Evolutionary conservation across 1,140 invertebrate genomes (phyloP), one percentile per base, ranked within the genome.

Genomic region (Coptotermes formosanus): DNA sequence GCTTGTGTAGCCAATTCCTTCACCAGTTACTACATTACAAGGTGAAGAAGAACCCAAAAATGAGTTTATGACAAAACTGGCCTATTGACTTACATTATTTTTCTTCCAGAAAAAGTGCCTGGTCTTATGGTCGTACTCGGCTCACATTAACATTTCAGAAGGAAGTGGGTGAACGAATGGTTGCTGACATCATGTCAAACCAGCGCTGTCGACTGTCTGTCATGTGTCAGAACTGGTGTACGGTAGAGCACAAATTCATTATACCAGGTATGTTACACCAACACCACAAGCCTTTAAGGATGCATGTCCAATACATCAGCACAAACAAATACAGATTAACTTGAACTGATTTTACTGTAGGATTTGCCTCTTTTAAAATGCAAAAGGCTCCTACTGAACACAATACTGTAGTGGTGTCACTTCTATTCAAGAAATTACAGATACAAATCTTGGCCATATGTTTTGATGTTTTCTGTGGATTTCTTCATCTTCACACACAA

Each of bases 71-170:
- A 84, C 9, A 85, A 0, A 23, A 64, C 25, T 81, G 23, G 75
- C 23, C 55, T 21, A 1, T 32, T 0, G 14, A 84, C 82, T 25
- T 14, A 38, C 0, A 3, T 43, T 82, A 8, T 85, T 85, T 87
- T 69, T 64, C 87, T 87, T 88, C 21, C 87, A 91, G 87, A 43
- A 91, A 91, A 64, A 96, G 96, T 45, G 94, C 96, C 6, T 99
- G 98, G 96, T 89, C 91, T 1, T 95, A 95, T 91, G 98, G 98
- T 0, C 92, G 99, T 87, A 94, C 96, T 7, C 93, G 93, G 88
- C 94, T 99, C 94, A 98, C 97, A 0, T 91, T 99, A 75, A 99
- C 98, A 25, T 99, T 99, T 93, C 99, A 99, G 92, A 96, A 98
- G 89, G 97, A 98, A 93, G 96, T 98, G 1, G 97, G 96, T 3